phyloP scores from a whole-genome alignment of 2,113 vertebrate species.

The Erpornis zantholeuca region DNA sequence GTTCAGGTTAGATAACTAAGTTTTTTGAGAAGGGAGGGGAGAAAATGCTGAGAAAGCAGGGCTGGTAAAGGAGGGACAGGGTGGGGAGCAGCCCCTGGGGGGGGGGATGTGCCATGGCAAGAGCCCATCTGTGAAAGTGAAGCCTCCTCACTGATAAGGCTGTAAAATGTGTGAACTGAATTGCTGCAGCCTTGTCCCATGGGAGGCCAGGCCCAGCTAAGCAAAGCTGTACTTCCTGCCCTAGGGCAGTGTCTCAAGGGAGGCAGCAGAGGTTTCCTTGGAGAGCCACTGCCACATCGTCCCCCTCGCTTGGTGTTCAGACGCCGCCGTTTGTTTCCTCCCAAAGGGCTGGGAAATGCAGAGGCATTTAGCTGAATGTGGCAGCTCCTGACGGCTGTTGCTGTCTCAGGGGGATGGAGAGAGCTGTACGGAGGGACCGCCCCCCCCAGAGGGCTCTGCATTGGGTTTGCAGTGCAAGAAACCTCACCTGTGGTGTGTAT shows the following conservation, averaged over 20 bases:
- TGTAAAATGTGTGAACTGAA: neutral
- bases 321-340: neutral
- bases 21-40: neutral
- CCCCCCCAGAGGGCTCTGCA: neutral
- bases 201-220: neutral
- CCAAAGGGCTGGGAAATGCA: neutral
- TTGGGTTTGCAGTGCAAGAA: neutral
- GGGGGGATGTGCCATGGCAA: neutral
- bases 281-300: neutral
- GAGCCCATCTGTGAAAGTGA: neutral
- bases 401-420: neutral
- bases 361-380: neutral
- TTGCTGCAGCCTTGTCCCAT: neutral
- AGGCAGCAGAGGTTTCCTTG: neutral
- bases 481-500: neutral
- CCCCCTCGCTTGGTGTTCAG: neutral
- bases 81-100: neutral
- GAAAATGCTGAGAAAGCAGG: neutral
- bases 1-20: neutral
- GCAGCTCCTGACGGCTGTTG: neutral
- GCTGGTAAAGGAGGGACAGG: neutral
- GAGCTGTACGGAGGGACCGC: neutral
- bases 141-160: neutral
- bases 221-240: neutral
- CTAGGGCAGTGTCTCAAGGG: neutral